Evolutionary conservation across 1,140 invertebrate genomes (phyloP), one percentile per base, ranked within the genome.

Genomic region (Neodiprion pinetum): DNA sequence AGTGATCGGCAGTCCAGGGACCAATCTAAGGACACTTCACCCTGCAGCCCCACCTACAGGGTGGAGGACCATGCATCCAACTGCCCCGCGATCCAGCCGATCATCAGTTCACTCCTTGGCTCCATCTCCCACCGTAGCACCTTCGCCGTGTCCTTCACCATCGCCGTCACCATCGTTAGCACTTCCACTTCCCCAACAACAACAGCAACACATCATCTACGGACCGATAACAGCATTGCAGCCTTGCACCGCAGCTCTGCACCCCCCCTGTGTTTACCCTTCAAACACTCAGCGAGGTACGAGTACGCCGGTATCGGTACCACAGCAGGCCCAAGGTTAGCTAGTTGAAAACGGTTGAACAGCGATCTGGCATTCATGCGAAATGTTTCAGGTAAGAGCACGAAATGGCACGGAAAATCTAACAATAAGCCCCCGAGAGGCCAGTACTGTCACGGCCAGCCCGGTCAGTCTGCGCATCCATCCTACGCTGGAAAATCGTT

Each of bases 61-160:
- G 53, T 61, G 53, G 53, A 61, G 75, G 82, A 86, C 80, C 83
- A 86, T 86, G 85, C 83, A 85, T 80, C 80, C 83, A 70, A 76
- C 81, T 28, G 76, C 80, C 71, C 74, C 78, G 72, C 82, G 82
- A 80, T 76, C 81, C 28, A 83, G 77, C 78, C 83, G 81, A 80
- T 83, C 84, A 76, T 81, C 77, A 48, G 73, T 81, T 74, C 79
- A 82, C 76, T 77, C 82, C 17, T 72, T 81, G 28, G 76, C 80
- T 71, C 73, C 80, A 65, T 74, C 76, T 47, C 70, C 78, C 17
- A 74, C 81, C 17, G 66, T 78, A 17, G 71, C 72, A 11, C 61
- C 77, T 0, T 72, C 78, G 53, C 53, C n/a, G 53, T 61, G 11
- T 17, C 53, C 53, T 4, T 67, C 40, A 78, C 53, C 49, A 74